A percentile compares a stretch with the other conserved stretches of the same genome.
These are phyloP conservation scores for Marcusenius ussheri DNA, from an alignment of 2,113 vertebrate genomes.

Conservation along the genomic window DNA sequence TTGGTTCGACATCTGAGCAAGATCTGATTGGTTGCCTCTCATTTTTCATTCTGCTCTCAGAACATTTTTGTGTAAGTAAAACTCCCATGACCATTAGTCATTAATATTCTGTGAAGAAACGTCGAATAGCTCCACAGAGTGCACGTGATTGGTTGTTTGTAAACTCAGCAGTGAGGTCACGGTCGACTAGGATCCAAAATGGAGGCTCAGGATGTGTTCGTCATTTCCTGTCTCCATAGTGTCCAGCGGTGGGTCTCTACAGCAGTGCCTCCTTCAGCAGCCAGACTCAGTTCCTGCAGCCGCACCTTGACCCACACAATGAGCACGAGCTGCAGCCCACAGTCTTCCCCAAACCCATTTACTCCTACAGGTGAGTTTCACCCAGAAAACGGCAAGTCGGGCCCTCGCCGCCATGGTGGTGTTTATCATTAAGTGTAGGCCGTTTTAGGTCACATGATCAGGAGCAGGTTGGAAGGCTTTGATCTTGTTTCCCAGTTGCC, in stretches of 20 bases:
- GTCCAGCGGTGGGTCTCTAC: constrained; percentile 71
- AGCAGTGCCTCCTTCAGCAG: constrained; percentile 64
- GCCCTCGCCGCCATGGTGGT: not conserved
- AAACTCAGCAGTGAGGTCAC: not conserved
- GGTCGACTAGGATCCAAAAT: not conserved
- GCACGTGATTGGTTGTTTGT: not conserved
- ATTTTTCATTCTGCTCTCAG: not conserved
- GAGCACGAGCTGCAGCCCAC: constrained; percentile 81
- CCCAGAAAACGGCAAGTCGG: not conserved
- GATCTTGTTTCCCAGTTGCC: constrained; percentile 61
- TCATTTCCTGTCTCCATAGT: constrained; percentile 48
- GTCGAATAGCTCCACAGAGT: not conserved
- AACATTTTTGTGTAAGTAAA: not conserved
- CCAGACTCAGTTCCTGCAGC: constrained; percentile 72
- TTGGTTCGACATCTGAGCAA: not conserved
- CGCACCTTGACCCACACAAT: constrained; percentile 66
- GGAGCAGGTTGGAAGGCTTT: not conserved
- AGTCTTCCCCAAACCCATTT: constrained; percentile 92
- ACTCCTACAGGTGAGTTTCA: constrained; percentile 83
- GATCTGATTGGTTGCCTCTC: not conserved
- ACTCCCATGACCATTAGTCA: not conserved
- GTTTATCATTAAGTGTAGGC: not conserved
- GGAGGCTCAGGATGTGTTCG: not conserved
- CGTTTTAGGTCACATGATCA: not conserved
- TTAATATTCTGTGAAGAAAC: not conserved